Evolutionary conservation across 2,797 vertebrate genomes (phyloP), one percentile per base, ranked within the genome.

Genomic region (Sphenopsis melanotis): DNA sequence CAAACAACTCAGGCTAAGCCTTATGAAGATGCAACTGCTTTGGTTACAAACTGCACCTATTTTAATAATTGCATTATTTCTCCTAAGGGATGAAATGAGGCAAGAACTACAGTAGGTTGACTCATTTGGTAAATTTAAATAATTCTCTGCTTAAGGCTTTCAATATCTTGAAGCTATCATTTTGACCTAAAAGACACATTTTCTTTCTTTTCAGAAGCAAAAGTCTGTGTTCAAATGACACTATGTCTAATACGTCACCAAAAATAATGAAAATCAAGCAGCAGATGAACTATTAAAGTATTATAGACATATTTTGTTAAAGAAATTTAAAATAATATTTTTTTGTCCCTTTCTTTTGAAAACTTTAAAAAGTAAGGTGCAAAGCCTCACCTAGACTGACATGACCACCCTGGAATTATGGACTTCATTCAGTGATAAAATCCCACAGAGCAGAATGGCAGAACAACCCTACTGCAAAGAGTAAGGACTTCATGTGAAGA

Each of bases 51-150:
- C 19, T 30, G 19, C 36, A 75, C 12, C 36, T 27, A 83, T 93
- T 89, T 87, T 82, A 82, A 84, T 49, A 84, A 64, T 23, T 89
- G 30, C 57, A 69, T 65, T 90, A 29, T 61, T 96, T 95, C 91
- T 93, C 56, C 52, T 82, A 79, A 74, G 52, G 44, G 41, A 26
- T 83, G 32, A 61, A 90, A 63, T 53, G 27, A 64, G 53, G 14
- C 24, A 71, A 85, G 79, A 83, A 75, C 71, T 74, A 79, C 32
- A 13, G 14, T 14, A 56, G 56, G 56, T 46, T 89, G 64, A 80
- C 93, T 95, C 27, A 70, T 86, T 59, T 92, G 85, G 77, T 89
- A 55, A 69, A 63, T 63, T 13, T 37, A 88, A 96, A 65, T 29
- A 81, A 64, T 42, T 66, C 20, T 46, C 89, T 41, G 30, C 77